A percentile compares a stretch with the other conserved stretches of the same genome.
Conservation (phyloP, 2,113 vertebrate genomes). For the Strigops habroptila region DNA sequence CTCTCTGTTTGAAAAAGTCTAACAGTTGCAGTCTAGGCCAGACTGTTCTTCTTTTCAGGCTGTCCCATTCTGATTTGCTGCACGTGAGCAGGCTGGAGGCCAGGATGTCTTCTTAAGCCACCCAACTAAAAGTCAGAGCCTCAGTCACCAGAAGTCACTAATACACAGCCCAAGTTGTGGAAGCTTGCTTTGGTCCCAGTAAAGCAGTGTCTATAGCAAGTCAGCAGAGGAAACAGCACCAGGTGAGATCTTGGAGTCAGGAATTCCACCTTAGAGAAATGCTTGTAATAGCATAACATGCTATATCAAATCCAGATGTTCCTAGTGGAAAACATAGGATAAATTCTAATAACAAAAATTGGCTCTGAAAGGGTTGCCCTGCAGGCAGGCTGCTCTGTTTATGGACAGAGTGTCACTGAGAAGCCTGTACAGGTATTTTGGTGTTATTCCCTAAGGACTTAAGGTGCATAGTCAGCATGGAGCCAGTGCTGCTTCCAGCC, state of each 20-base stretch:
- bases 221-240: background rate
- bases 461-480: background rate
- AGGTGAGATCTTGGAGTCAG: background rate
- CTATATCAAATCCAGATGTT: background rate
- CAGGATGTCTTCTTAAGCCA: background rate
- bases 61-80: background rate
- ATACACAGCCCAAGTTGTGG: background rate
- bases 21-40: background rate
- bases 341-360: background rate
- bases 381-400: background rate
- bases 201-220: background rate
- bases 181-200: background rate
- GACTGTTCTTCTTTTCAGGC: background rate
- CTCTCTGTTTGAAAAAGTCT: background rate
- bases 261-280: background rate
- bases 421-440: background rate
- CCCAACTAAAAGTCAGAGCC: background rate
- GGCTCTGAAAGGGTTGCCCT: background rate
- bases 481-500: background rate
- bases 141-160: background rate
- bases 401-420: fast-evolving
- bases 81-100: background rate
- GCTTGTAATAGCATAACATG: background rate
- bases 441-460: background rate
- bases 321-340: background rate